These are phyloP conservation scores for Synergus japonicus DNA, from an alignment of 2,888 invertebrate genomes.

Conservation along the genomic window DNA sequence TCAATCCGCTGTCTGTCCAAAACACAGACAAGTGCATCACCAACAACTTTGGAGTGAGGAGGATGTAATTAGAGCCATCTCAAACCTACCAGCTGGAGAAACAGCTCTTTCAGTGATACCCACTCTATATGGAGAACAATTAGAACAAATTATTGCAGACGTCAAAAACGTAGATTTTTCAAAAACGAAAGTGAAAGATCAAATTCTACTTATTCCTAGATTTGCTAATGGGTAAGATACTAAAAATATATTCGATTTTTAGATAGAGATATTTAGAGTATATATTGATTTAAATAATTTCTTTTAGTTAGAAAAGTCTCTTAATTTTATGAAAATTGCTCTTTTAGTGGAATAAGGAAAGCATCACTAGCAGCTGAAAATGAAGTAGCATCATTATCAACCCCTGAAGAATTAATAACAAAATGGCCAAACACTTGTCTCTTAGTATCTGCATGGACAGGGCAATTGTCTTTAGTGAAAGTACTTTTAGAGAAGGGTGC, in stretches of 20 bases:
- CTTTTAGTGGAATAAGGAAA: constrained; percentile 62
- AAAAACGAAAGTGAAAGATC: constrained; percentile 47
- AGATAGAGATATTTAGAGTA: neutral
- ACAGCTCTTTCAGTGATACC: constrained; percentile 64
- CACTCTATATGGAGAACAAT: constrained; percentile 59
- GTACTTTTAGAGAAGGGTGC: constrained; percentile 80
- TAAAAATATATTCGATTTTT: neutral
- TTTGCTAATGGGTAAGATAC: constrained; percentile 56
- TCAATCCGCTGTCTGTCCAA: constrained; percentile 59
- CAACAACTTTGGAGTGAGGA: constrained; percentile 70
- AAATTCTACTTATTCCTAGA: constrained; percentile 52
- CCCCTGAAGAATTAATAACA: constrained; percentile 77
- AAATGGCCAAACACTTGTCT: constrained; percentile 79
- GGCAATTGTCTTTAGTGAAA: constrained; percentile 79
- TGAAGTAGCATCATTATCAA: constrained; percentile 59
- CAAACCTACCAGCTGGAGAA: constrained; percentile 70
- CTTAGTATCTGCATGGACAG: constrained; percentile 82
- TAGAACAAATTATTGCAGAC: constrained; percentile 61
- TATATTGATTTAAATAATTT: neutral
- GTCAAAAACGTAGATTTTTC: constrained; percentile 54
- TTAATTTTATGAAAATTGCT: neutral
- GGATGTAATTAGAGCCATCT: constrained; percentile 65
- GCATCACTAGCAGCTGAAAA: constrained; percentile 64
- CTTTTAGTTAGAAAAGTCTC: neutral
- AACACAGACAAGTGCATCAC: constrained; percentile 59